phyloP scores from a whole-genome alignment of 2,113 vertebrate genomes.

The Sinocyclocheilus rhinocerous region DNA sequence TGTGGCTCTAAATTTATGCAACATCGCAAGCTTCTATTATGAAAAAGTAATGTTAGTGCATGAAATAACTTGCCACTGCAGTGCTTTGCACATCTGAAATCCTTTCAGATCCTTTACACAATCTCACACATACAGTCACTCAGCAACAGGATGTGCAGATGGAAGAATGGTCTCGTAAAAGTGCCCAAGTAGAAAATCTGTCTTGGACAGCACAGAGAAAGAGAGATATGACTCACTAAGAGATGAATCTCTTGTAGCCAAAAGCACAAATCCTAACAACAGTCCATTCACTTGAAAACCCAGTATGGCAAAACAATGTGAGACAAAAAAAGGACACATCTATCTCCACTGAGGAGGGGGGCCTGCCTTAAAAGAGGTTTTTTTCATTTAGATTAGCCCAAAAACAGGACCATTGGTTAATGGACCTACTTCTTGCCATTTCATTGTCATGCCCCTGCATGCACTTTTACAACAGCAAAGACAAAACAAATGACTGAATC shows the following conservation, averaged over 20 bases:
- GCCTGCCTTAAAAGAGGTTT: not conserved
- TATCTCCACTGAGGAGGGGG: not conserved
- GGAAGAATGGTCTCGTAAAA: conserved; percentile 59
- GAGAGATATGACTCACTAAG: not conserved
- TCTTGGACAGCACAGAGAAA: conserved; percentile 7
- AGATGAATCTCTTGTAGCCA: not conserved
- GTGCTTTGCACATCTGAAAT: not conserved
- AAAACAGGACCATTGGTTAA: not conserved
- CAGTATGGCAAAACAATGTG: not conserved
- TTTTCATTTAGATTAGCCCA: conserved; percentile 16
- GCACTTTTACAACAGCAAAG: not conserved
- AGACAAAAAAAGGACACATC: not conserved
- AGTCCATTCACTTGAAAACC: conserved; percentile 16
- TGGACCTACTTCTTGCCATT: not conserved
- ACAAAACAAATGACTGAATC: not conserved
- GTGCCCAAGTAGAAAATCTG: conserved; percentile 43
- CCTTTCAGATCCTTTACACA: conserved; percentile 7
- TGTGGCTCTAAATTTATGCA: conserved; percentile 27
- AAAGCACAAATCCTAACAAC: conserved; percentile 13
- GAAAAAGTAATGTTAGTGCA: conserved; percentile 17
- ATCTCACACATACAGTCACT: conserved; percentile 57
- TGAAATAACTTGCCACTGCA: conserved; percentile 38
- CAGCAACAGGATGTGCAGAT: conserved; percentile 67
- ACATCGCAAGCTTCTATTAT: conserved; percentile 8
- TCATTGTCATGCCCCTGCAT: not conserved